A percentile compares a stretch with the other conserved stretches of the same genome.
Evolutionary conservation across 2,888 invertebrate species (phyloP).

Genomic region (Luperina nickerlii): DNA sequence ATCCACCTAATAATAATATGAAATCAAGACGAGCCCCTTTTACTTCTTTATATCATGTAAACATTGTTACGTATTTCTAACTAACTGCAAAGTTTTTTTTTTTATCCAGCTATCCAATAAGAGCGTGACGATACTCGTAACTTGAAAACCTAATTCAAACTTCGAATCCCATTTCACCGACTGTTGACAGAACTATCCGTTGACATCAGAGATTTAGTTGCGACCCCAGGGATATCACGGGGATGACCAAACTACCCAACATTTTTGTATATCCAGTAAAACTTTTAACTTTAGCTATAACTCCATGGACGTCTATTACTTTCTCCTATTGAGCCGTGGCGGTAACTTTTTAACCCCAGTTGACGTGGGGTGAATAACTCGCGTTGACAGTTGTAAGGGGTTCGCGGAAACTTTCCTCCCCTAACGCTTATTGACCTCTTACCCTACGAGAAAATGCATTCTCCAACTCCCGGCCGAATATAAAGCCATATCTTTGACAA

Average conservation of each 20-base stretch:
- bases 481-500: constrained; percentile 76
- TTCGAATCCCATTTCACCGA: constrained; percentile 52
- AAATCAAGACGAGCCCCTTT: background rate
- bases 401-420: constrained; percentile 78
- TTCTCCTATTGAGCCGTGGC: constrained; percentile 79
- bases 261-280: constrained; percentile 70
- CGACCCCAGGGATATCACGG: constrained; percentile 51
- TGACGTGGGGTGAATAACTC: constrained; percentile 86
- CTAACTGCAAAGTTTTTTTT: constrained; percentile 8
- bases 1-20: background rate
- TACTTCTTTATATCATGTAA: background rate
- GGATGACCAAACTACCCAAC: constrained; percentile 66
- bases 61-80: constrained; percentile 15
- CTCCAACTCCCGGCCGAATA: constrained; percentile 71
- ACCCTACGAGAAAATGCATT: constrained; percentile 83
- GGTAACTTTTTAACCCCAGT: constrained; percentile 87
- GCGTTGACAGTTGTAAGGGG: constrained; percentile 85
- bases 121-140: constrained; percentile 36
- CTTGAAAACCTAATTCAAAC: constrained; percentile 58
- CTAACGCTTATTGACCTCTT: constrained; percentile 84
- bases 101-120: constrained; percentile 41
- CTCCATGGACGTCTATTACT: constrained; percentile 81
- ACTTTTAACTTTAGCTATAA: constrained; percentile 72
- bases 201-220: constrained; percentile 63
- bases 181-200: constrained; percentile 59